Conservation (phyloP, 1,140 invertebrate genomes). For the Ladona fulva region DNA sequence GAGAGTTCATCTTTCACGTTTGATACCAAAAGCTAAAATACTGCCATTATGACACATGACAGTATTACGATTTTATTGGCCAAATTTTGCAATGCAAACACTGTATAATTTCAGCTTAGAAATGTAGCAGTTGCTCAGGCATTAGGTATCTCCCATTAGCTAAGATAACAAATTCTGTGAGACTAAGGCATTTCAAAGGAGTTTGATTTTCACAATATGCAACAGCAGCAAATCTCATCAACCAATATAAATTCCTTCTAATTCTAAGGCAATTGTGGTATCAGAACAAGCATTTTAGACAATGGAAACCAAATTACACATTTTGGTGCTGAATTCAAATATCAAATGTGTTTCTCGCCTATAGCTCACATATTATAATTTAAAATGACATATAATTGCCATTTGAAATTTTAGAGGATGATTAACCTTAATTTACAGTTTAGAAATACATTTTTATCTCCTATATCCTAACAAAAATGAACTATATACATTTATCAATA, state of each 20-base stretch:
- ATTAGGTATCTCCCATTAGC: too few relatives aligned
- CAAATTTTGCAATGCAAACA: too few relatives aligned
- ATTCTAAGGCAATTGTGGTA: constrained; percentile 1
- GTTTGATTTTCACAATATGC: not conserved
- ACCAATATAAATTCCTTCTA: not conserved
- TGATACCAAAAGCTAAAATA: too few relatives aligned
- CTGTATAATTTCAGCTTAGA: too few relatives aligned
- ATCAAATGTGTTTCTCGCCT: not conserved
- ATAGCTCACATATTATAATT: not conserved
- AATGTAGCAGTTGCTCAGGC: too few relatives aligned
- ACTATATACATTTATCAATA: not conserved
- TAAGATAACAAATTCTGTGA: not conserved
- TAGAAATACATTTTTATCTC: not conserved
- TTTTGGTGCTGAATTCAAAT: not conserved
- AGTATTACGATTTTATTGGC: too few relatives aligned
- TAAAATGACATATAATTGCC: not conserved
- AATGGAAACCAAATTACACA: not conserved
- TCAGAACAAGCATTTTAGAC: not conserved
- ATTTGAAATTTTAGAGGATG: not conserved
- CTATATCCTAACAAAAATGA: constrained; percentile 7
- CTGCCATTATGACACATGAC: too few relatives aligned
- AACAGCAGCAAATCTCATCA: constrained; percentile 4
- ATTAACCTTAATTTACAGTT: not conserved
- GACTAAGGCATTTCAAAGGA: not conserved
- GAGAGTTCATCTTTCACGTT: too few relatives aligned